These are phyloP conservation scores for Schrankia costaestrigalis DNA, from an alignment of 2,888 invertebrate species.

Conservation along the genomic window DNA sequence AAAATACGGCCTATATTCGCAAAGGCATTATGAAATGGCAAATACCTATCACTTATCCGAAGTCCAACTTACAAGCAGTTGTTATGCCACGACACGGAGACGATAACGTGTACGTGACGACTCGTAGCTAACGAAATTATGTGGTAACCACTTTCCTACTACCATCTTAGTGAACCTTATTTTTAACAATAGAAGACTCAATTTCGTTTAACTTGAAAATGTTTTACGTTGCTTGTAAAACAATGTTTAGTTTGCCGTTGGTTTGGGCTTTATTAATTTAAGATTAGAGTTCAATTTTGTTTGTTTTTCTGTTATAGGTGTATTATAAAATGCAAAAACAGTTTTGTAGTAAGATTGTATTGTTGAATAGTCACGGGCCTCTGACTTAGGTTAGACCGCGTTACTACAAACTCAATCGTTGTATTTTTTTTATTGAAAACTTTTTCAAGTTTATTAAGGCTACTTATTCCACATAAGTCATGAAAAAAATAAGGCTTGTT, in stretches of 20 bases:
- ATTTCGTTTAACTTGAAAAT: conserved; percentile 8
- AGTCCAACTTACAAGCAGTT: conserved; percentile 45
- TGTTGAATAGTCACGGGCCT: conserved; percentile 23
- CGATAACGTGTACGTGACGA: conserved; percentile 49
- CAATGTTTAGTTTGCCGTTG: conserved; percentile 16
- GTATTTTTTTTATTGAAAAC: too few relatives aligned
- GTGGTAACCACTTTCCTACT: conserved; percentile 19
- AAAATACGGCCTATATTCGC: conserved; percentile 20
- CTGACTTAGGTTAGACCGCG: too few relatives aligned
- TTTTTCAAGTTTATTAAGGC: too few relatives aligned
- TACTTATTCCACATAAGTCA: too few relatives aligned
- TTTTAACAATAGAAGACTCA: conserved; percentile 1
- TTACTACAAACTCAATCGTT: background rate
- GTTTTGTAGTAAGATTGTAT: conserved; percentile 29
- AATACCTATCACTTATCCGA: conserved; percentile 37
- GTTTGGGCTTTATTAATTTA: conserved; percentile 16
- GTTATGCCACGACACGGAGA: conserved; percentile 53
- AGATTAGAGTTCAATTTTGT: conserved; percentile 16
- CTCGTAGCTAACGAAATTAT: conserved; percentile 48
- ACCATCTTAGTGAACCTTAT: conserved; percentile 16
- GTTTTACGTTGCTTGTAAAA: conserved; percentile 15
- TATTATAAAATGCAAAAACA: conserved; percentile 27
- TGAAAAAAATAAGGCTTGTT: too few relatives aligned
- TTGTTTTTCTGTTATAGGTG: conserved; percentile 1
- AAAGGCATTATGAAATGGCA: conserved; percentile 28